phyloP scores from a whole-genome alignment of 2,888 invertebrate genomes.

The Drosophila diplacantha region DNA sequence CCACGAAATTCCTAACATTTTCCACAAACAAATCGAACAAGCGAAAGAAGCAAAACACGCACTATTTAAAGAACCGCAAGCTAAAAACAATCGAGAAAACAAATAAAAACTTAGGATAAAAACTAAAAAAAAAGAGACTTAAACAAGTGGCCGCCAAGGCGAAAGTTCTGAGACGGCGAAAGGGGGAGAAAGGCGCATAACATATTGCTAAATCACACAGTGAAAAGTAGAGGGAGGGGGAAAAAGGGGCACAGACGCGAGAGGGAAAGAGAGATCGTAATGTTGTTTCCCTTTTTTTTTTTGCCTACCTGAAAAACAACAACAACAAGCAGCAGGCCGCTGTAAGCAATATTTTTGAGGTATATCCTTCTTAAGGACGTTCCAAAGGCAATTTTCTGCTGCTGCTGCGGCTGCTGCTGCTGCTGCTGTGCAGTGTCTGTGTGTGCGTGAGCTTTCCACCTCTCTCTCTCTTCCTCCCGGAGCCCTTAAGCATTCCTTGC shows the following conservation, averaged over 20 bases:
- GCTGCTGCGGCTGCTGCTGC: conserved; percentile 38
- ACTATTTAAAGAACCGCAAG: background rate
- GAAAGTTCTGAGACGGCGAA: conserved; percentile 10
- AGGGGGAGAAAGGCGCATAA: conserved; percentile 26
- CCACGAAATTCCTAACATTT: conserved; percentile 55
- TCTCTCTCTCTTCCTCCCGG: conserved; percentile 13
- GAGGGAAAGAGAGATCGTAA: conserved; percentile 1
- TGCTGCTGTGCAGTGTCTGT: conserved; percentile 38
- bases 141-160: conserved; percentile 39
- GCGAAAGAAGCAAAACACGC: background rate
- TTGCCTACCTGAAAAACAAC: conserved; percentile 52
- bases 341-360: conserved; percentile 61
- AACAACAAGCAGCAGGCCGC: conserved; percentile 38
- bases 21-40: conserved; percentile 20
- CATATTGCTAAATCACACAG: conserved; percentile 31
- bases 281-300: conserved; percentile 5
- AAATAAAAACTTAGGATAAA: conserved; percentile 31
- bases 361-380: conserved; percentile 76
- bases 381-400: conserved; percentile 74
- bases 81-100: conserved; percentile 1
- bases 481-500: conserved; percentile 36
- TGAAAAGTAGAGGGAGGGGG: background rate
- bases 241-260: background rate
- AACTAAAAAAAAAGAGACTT: conserved; percentile 16
- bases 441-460: conserved; percentile 24